Evolutionary conservation across 2,888 invertebrate species (phyloP).

Genomic region (Drosophila buzzatii): DNA sequence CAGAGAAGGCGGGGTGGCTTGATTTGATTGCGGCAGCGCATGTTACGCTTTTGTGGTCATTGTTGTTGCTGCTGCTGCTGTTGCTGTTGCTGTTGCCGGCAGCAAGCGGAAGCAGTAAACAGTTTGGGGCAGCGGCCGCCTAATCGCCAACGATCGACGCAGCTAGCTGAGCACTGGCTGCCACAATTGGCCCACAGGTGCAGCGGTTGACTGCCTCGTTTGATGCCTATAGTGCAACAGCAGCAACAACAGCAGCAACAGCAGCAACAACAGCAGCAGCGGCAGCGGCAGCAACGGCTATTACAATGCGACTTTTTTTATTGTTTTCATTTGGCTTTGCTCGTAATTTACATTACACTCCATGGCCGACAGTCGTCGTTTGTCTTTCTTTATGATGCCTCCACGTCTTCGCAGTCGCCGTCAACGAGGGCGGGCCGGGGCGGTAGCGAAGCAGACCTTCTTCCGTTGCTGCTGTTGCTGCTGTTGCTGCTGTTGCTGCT

Average conservation of each 20-base stretch:
- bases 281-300: constrained; percentile 10
- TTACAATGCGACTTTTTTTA: constrained; percentile 46
- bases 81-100: constrained; percentile 25
- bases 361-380: constrained; percentile 66
- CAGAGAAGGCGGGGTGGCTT: background rate
- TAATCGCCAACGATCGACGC: constrained; percentile 57
- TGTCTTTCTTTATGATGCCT: constrained; percentile 70
- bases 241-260: constrained; percentile 23
- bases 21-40: constrained; percentile 62
- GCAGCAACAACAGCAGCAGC: constrained; percentile 8
- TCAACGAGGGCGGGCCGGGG: background rate
- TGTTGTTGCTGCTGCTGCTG: constrained; percentile 31
- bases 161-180: constrained; percentile 18
- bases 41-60: constrained; percentile 74
- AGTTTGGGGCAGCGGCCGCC: constrained; percentile 60
- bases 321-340: constrained; percentile 64
- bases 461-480: constrained; percentile 33
- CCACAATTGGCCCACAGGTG: constrained; percentile 60
- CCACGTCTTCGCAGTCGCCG: constrained; percentile 28
- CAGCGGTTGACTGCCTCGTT: constrained; percentile 63
- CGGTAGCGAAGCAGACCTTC: constrained; percentile 11
- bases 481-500: background rate
- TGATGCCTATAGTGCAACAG: constrained; percentile 48
- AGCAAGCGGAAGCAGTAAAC: constrained; percentile 73
- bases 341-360: constrained; percentile 75